Evolutionary conservation across 2,888 invertebrate genomes (phyloP).

Genomic region (Troides aeacus): DNA sequence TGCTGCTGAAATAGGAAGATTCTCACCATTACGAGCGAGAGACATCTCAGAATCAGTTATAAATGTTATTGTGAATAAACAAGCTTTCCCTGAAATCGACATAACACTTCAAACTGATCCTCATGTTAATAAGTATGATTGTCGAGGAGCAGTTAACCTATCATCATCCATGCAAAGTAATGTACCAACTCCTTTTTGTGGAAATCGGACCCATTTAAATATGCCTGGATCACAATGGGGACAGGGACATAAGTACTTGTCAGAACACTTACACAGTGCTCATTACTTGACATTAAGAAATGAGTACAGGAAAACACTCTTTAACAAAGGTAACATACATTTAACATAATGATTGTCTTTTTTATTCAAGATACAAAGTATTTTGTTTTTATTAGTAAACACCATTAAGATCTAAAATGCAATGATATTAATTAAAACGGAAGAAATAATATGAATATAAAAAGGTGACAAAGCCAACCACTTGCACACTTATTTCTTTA

Average conservation of each 20-base stretch:
- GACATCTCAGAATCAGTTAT: constrained; percentile 83
- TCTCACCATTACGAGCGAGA: constrained; percentile 82
- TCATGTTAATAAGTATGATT: constrained; percentile 84
- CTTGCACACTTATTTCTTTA: no score
- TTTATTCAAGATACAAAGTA: no score
- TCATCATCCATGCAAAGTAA: constrained; percentile 87
- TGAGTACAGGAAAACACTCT: constrained; percentile 58
- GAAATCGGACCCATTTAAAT: constrained; percentile 83
- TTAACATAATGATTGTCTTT: background rate
- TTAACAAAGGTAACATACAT: constrained; percentile 52
- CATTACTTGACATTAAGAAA: constrained; percentile 82
- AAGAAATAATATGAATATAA: no score
- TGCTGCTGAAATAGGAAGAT: constrained; percentile 82
- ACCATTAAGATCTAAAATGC: background rate
- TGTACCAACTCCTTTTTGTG: constrained; percentile 85
- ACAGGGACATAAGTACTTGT: constrained; percentile 84
- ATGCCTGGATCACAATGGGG: constrained; percentile 89
- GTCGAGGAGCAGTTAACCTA: constrained; percentile 82
- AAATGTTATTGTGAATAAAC: constrained; percentile 64
- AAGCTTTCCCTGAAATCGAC: constrained; percentile 51
- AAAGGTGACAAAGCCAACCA: no score
- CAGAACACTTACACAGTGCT: constrained; percentile 83
- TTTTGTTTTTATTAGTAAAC: no score
- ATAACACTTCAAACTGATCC: constrained; percentile 72
- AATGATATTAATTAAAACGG: background rate